Conservation (phyloP, 2,888 invertebrate species). For the Torymus aiolomorphi region DNA sequence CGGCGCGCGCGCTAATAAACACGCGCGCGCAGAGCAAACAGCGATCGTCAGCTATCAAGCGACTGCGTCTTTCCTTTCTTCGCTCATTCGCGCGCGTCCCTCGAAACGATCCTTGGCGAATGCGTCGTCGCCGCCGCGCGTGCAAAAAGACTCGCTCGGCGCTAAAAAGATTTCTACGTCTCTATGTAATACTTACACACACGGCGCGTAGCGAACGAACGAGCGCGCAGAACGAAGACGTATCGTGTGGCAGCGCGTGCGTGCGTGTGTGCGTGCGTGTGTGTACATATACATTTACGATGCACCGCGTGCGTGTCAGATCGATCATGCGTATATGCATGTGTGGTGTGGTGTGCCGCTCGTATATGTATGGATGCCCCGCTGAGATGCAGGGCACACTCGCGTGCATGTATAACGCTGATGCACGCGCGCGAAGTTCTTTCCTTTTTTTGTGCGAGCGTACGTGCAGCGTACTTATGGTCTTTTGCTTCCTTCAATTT, state of each 20-base stretch:
- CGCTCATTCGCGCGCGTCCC: not conserved
- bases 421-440: too few relatives aligned
- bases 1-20: too few relatives aligned
- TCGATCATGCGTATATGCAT: slow-evolving; percentile 69
- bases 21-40: slow-evolving; percentile 12
- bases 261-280: slow-evolving; percentile 48
- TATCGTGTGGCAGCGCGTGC: slow-evolving; percentile 44
- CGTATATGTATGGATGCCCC: slow-evolving; percentile 61
- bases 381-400: slow-evolving; percentile 69
- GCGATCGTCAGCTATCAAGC: too few relatives aligned
- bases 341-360: slow-evolving; percentile 51
- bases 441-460: too few relatives aligned
- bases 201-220: not conserved
- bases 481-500: slow-evolving; percentile 19
- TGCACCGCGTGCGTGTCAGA: slow-evolving; percentile 72
- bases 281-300: slow-evolving; percentile 61
- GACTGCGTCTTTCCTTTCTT: not conserved
- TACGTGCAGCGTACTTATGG: too few relatives aligned
- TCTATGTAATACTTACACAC: not conserved
- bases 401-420: too few relatives aligned
- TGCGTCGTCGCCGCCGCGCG: slow-evolving; percentile 16
- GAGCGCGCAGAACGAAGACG: slow-evolving; percentile 51
- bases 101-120: slow-evolving; percentile 49
- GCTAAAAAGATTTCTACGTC: slow-evolving; percentile 21
- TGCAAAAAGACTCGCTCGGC: slow-evolving; percentile 32